Evolutionary conservation across 2,888 invertebrate genomes (phyloP), one percentile per base, ranked within the genome.

Genomic region (Nemotelus nigrinus): DNA sequence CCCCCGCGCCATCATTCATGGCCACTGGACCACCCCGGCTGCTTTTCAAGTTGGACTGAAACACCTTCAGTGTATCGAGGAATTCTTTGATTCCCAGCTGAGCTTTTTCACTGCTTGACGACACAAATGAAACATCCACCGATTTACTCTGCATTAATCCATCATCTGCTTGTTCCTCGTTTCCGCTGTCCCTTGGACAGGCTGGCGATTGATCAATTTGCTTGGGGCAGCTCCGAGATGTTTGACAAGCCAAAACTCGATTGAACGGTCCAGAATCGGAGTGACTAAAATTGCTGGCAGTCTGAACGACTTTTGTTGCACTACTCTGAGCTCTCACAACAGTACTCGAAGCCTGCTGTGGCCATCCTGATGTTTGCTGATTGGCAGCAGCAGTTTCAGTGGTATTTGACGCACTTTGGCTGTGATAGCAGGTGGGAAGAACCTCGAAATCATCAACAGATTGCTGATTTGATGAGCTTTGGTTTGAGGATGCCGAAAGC

Each of bases 11-110:
- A 2, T 8, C n/a, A 3, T 7, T 10, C 8, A 57, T 57, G 6
- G 10, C 44, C 5, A 57, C 57, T 43, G 39, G 44, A n/a, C 41
- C 3, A 2, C 8, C 25, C 2, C 43, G 43, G 39, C 55, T 71
- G 44, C n/a, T 55, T 8, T 10, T 55, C 44, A 55, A 44, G 41
- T 71, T 71, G 8, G 71, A 71, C 44, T 71, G 55, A 10, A 71
- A 71, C 41, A 71, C 43, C 55, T 55, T 71, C 55, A 71, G 25
- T 6, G 55, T 53, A 44, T 71, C 44, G 2, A 71, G n/a, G n/a
- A 71, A 71, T 8, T 71, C 71, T 44, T 71, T 53, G 71, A 71
- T 71, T 4, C 71, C 71, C 5, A 71, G 55, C 44, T 53, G 71
- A 2, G 48, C 55, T 41, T 55, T 53, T 3, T 71, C 45, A 10